phyloP scores from a whole-genome alignment of 1,140 invertebrate species.

The Pogonomyrmex barbatus region DNA sequence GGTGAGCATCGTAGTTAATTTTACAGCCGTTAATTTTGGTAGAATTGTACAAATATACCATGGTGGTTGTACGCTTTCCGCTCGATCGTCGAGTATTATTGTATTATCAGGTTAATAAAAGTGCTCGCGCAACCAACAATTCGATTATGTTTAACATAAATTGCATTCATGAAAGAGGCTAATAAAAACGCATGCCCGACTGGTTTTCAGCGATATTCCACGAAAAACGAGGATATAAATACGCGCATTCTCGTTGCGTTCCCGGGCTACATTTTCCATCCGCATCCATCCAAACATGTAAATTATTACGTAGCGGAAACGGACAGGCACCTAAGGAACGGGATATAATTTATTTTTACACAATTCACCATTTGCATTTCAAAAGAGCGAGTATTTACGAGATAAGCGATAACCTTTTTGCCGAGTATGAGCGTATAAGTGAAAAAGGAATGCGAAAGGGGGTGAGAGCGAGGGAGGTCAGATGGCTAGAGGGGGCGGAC shows the following conservation, averaged over 20 bases:
- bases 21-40: constrained; percentile 21
- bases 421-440: background rate
- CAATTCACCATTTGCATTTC: constrained; percentile 54
- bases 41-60: constrained; percentile 24
- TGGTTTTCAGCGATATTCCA: background rate
- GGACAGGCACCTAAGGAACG: background rate
- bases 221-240: background rate
- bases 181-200: constrained; percentile 12
- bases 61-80: too few relatives aligned
- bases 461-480: background rate
- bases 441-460: constrained; percentile 35
- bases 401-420: constrained; percentile 47
- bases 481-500: background rate
- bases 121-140: background rate
- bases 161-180: background rate
- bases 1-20: constrained; percentile 20
- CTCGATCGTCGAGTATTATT: constrained; percentile 35
- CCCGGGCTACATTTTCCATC: background rate
- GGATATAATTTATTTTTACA: constrained; percentile 54
- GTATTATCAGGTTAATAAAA: constrained; percentile 29
- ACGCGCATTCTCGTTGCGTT: too few relatives aligned
- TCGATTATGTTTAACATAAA: constrained; percentile 34
- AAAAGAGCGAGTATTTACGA: constrained; percentile 55
- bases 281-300: background rate
- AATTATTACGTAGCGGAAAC: constrained; percentile 30